Percentiles rank a stretch among this genome's conserved stretches.
phyloP scores from a whole-genome alignment of 2,113 vertebrate genomes.

The Capreolus pygargus region DNA sequence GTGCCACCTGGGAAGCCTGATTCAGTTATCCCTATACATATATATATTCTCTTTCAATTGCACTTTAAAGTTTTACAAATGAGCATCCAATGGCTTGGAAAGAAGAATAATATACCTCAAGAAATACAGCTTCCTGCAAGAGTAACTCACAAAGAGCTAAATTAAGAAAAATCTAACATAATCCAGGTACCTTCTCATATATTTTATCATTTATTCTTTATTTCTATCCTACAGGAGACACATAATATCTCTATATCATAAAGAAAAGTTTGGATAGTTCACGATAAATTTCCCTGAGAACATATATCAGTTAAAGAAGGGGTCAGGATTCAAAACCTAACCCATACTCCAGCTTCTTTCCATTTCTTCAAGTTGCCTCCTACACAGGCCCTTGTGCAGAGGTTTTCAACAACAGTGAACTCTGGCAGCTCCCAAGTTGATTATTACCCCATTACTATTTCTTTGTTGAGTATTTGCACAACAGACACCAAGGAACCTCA shows the following conservation, averaged over 20 bases:
- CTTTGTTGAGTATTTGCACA: conserved; percentile 18
- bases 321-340: background rate
- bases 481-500: background rate
- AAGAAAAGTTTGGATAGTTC: background rate
- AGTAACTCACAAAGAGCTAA: background rate
- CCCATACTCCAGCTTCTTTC: background rate
- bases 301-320: background rate
- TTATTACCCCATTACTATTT: conserved; percentile 20
- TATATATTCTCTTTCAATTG: background rate
- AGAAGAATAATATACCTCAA: background rate
- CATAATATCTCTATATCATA: background rate
- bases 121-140: background rate
- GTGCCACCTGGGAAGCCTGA: background rate
- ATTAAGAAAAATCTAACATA: background rate
- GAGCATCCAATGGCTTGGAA: background rate
- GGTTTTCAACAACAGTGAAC: background rate
- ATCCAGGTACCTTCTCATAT: background rate
- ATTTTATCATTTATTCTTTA: background rate
- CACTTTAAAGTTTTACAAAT: background rate
- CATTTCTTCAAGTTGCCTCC: background rate
- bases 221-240: background rate
- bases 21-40: background rate
- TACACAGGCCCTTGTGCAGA: background rate
- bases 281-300: background rate
- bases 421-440: background rate